Conservation (phyloP, 64 coral and sea anemone genomes). For the Astreopora myriophthalma region DNA sequence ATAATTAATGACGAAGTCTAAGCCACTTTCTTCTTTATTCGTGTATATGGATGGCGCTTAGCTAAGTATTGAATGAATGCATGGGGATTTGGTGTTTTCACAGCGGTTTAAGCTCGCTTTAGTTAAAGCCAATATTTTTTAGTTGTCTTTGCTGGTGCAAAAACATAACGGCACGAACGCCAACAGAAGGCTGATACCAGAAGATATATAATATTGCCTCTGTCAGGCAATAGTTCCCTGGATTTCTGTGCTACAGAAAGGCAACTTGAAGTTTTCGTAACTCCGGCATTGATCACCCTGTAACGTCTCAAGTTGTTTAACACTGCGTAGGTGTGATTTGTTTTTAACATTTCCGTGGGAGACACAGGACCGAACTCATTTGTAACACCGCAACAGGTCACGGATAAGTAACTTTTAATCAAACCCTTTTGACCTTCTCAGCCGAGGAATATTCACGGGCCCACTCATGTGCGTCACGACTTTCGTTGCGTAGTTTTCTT, state of each 20-base stretch:
- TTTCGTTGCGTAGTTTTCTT: neutral
- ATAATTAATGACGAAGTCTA: neutral
- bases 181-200: neutral
- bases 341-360: neutral
- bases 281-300: neutral
- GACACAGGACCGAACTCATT: neutral
- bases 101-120: neutral
- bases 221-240: neutral
- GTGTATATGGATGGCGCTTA: neutral
- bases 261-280: neutral
- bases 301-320: neutral
- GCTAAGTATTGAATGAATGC: neutral
- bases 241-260: neutral
- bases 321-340: slow-evolving; percentile 12
- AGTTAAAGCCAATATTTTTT: slow-evolving; percentile 1
- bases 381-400: slow-evolving; percentile 10
- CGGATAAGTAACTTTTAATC: neutral
- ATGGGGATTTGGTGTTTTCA: neutral
- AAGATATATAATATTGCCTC: neutral
- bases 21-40: neutral
- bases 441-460: neutral
- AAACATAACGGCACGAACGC: neutral
- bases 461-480: slow-evolving; percentile 38
- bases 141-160: neutral
- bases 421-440: neutral